These are phyloP conservation scores for Drosophila nikananu DNA, from an alignment of 1,140 invertebrate species.

Conservation along the genomic window DNA sequence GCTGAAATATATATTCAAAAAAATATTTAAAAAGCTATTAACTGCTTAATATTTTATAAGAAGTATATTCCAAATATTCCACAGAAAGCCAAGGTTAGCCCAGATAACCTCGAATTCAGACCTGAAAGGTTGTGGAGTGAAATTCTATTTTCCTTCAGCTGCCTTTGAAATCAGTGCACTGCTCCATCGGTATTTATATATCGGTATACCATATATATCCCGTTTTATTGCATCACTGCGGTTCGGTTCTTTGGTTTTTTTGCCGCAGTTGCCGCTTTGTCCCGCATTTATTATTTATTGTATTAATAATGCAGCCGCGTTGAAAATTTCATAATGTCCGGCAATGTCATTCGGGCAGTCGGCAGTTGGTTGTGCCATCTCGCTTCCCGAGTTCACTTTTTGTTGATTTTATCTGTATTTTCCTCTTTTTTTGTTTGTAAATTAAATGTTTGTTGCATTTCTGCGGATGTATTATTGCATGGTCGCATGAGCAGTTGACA, in stretches of 20 bases:
- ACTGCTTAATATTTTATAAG: too few species aligned
- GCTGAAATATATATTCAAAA: too few species aligned
- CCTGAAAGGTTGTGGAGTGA: background rate
- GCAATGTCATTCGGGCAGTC: constrained; percentile 58
- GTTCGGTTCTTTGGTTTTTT: constrained; percentile 6
- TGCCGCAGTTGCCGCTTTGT: constrained; percentile 33
- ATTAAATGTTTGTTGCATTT: constrained; percentile 27
- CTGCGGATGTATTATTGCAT: constrained; percentile 31
- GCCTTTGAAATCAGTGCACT: background rate
- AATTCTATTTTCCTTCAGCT: background rate
- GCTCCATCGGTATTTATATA: background rate
- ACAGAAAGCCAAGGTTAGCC: too few species aligned
- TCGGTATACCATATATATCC: background rate
- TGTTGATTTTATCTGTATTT: constrained; percentile 3
- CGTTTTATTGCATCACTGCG: background rate
- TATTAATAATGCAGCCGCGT: constrained; percentile 70
- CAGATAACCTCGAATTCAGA: too few species aligned
- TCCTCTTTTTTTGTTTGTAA: background rate
- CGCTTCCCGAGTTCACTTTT: background rate
- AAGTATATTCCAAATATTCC: too few species aligned
- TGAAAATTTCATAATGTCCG: constrained; percentile 72
- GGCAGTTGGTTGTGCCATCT: constrained; percentile 14
- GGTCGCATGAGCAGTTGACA: constrained; percentile 24
- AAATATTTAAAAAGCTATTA: too few species aligned
- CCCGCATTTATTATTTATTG: constrained; percentile 67